phyloP scores from a whole-genome alignment of 1,140 invertebrate species.

The Aphelinus atriplicis region DNA sequence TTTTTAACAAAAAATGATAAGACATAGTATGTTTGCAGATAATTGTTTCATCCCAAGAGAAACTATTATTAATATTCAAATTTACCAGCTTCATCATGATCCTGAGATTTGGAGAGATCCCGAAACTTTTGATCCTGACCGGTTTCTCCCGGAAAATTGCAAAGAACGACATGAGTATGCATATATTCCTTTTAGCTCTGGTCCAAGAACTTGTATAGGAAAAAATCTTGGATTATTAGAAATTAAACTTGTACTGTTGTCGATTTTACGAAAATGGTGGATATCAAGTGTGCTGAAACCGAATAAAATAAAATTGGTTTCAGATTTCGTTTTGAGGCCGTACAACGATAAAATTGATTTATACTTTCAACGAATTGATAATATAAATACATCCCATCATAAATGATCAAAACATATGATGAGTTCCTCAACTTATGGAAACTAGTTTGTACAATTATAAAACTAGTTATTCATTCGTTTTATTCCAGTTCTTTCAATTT shows the following conservation, averaged over 20 bases:
- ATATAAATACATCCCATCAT: background rate
- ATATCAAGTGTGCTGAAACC: slow-evolving; percentile 60
- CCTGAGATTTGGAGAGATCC: slow-evolving; percentile 73
- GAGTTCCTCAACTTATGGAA: no score
- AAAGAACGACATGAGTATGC: slow-evolving; percentile 66
- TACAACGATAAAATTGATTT: slow-evolving; percentile 38
- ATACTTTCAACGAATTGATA: slow-evolving; percentile 41
- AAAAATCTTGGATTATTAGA: slow-evolving; percentile 70
- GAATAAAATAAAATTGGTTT: slow-evolving; percentile 47
- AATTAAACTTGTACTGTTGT: slow-evolving; percentile 66
- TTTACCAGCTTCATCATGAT: slow-evolving; percentile 68
- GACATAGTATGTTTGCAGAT: slow-evolving; percentile 39
- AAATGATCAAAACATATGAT: no score
- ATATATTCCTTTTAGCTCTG: slow-evolving; percentile 67
- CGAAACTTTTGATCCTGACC: slow-evolving; percentile 70
- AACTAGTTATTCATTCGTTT: no score
- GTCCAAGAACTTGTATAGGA: slow-evolving; percentile 49
- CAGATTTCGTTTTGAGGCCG: slow-evolving; percentile 52
- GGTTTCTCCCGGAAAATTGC: slow-evolving; percentile 69
- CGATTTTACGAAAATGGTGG: slow-evolving; percentile 68
- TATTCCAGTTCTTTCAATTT: no score
- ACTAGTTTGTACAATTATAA: no score
- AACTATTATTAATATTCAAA: slow-evolving; percentile 59
- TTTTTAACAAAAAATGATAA: background rate
- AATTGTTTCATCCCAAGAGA: slow-evolving; percentile 56